Conservation (phyloP, 2,797 vertebrate genomes). For the Numenius phaeopus region DNA sequence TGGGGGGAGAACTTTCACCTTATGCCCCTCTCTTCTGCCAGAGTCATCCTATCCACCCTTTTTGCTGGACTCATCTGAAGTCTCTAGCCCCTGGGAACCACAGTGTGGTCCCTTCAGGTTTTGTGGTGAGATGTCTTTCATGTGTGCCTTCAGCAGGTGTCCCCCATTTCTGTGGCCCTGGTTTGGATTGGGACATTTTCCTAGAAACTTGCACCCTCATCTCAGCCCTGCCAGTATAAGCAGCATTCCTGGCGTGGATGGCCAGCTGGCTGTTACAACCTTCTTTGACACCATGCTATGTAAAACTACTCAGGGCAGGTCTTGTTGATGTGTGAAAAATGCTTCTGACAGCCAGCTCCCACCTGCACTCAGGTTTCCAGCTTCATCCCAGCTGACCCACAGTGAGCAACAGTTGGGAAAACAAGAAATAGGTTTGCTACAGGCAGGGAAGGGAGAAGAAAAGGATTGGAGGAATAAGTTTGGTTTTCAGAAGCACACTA, state of each 20-base stretch:
- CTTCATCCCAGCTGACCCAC: neutral
- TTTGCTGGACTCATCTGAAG: neutral
- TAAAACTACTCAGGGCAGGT: slow-evolving; percentile 54
- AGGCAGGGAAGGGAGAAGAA: neutral
- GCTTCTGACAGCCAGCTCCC: slow-evolving; percentile 24
- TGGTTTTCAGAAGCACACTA: neutral
- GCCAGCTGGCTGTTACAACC: slow-evolving; percentile 35
- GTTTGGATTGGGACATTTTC: slow-evolving; percentile 1
- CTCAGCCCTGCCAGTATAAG: slow-evolving; percentile 13
- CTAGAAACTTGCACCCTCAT: neutral
- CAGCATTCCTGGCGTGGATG: neutral
- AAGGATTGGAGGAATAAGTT: neutral
- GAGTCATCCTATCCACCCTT: neutral
- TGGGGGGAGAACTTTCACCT: fast-evolving
- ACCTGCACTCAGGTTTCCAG: neutral
- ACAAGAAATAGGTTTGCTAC: neutral
- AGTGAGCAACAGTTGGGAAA: neutral
- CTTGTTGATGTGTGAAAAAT: slow-evolving; percentile 59
- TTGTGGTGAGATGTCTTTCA: neutral
- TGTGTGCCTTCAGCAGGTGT: neutral
- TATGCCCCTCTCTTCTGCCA: neutral
- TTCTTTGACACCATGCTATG: slow-evolving; percentile 13
- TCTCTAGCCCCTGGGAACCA: neutral
- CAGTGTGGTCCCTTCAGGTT: neutral
- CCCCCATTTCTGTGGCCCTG: neutral